Evolutionary conservation across 2,113 vertebrate species (phyloP).

Genomic region (Egretta garzetta): DNA sequence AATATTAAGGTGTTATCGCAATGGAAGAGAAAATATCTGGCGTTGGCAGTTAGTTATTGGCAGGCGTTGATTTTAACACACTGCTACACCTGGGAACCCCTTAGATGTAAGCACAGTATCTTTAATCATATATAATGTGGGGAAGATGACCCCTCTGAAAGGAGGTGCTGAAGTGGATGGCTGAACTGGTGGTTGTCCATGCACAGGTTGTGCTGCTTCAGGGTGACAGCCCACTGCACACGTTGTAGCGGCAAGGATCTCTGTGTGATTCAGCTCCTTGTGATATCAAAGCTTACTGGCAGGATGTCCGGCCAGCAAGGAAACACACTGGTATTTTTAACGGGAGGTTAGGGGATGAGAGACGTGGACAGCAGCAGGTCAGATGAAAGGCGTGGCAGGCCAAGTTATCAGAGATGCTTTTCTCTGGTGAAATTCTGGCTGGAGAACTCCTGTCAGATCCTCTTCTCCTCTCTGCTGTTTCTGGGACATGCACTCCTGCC

Average conservation of each 20-base stretch:
- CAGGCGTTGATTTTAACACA: background rate
- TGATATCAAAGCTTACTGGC: background rate
- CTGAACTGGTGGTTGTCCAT: background rate
- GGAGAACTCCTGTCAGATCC: background rate
- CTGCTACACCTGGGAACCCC: background rate
- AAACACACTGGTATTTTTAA: background rate
- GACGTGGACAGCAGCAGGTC: background rate
- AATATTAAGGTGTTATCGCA: background rate
- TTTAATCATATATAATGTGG: background rate
- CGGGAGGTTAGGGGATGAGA: background rate
- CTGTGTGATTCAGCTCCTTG: background rate
- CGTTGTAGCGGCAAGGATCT: background rate
- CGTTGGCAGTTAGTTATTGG: background rate
- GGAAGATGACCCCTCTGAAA: background rate
- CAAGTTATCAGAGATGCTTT: background rate
- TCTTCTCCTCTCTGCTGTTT: background rate
- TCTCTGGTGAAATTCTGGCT: background rate
- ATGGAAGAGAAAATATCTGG: background rate
- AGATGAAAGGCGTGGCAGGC: slow-evolving; percentile 15
- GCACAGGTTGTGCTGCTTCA: background rate
- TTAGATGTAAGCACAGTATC: background rate
- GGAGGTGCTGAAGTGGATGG: background rate
- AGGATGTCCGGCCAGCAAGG: background rate
- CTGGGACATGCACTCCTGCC: background rate
- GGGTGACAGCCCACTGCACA: background rate